phyloP scores from a whole-genome alignment of 2,797 vertebrate species.

The Setipinna tenuifilis region DNA sequence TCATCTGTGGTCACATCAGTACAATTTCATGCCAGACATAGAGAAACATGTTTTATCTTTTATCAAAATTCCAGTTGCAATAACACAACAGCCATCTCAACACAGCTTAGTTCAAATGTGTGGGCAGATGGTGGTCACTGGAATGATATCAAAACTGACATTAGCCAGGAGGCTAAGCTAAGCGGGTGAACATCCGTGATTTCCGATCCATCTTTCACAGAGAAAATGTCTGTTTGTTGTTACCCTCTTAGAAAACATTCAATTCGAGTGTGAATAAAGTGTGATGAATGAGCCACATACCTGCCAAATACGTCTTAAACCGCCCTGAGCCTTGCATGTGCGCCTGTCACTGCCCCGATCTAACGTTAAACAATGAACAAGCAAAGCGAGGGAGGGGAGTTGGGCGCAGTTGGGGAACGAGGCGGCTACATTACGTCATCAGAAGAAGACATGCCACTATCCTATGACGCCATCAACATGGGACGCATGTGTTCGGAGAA shows the following conservation, averaged over 20 bases:
- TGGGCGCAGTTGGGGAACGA: slow-evolving; percentile 26
- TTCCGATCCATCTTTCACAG: neutral
- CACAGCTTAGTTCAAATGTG: neutral
- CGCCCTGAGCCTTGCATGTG: slow-evolving; percentile 39
- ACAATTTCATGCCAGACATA: neutral
- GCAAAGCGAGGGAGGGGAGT: slow-evolving; percentile 22
- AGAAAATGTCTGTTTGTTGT: neutral
- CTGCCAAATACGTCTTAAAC: slow-evolving; percentile 48
- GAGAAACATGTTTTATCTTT: neutral
- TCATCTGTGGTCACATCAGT: neutral
- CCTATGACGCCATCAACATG: neutral
- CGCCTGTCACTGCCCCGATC: slow-evolving; percentile 31
- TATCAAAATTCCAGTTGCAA: neutral
- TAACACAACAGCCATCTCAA: neutral
- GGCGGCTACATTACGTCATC: slow-evolving; percentile 45
- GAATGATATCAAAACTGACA: slow-evolving; percentile 19
- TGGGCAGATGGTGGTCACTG: neutral
- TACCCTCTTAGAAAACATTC: neutral
- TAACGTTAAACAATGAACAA: slow-evolving; percentile 61
- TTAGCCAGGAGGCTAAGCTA: neutral
- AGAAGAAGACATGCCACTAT: neutral
- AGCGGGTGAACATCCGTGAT: neutral
- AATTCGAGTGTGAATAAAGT: neutral
- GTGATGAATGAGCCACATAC: slow-evolving; percentile 44
- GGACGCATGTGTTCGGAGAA: neutral